Evolutionary conservation across 1,140 invertebrate species (phyloP).

Genomic region (Lucilia sericata): DNA sequence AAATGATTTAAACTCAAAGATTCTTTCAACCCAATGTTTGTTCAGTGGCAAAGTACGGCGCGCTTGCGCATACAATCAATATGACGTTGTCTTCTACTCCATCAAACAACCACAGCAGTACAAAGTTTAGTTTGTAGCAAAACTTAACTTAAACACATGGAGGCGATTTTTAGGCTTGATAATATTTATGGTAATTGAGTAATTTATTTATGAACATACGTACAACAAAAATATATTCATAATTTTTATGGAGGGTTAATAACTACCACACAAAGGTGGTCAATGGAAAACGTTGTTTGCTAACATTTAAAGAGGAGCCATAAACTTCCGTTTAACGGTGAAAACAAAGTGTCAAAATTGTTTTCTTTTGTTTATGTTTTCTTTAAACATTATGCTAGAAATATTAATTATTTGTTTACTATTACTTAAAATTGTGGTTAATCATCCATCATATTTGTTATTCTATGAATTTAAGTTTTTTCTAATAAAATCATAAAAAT

Average conservation of each 20-base stretch:
- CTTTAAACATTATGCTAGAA: not conserved
- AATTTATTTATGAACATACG: not conserved
- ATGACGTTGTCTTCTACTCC: too few species aligned
- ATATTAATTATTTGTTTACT: not conserved
- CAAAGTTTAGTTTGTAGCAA: not conserved
- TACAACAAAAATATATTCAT: not conserved
- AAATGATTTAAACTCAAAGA: too few species aligned
- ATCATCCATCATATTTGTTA: not conserved
- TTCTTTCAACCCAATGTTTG: too few species aligned
- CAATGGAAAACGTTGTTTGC: not conserved
- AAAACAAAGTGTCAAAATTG: not conserved
- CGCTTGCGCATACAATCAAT: too few species aligned
- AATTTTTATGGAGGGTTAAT: not conserved
- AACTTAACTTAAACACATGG: not conserved
- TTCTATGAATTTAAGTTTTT: slow-evolving; percentile 5
- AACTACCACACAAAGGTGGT: not conserved
- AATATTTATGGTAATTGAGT: not conserved
- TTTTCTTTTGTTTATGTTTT: not conserved
- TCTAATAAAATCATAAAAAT: not conserved
- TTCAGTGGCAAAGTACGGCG: too few species aligned
- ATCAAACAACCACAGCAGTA: too few species aligned
- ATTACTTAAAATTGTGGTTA: not conserved
- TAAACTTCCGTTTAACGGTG: not conserved
- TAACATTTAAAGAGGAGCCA: not conserved
- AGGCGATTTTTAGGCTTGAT: not conserved